Percentiles rank a stretch among this genome's conserved stretches.
Evolutionary conservation across 2,797 vertebrate species (phyloP).

Genomic region (Peromyscus attwateri): DNA sequence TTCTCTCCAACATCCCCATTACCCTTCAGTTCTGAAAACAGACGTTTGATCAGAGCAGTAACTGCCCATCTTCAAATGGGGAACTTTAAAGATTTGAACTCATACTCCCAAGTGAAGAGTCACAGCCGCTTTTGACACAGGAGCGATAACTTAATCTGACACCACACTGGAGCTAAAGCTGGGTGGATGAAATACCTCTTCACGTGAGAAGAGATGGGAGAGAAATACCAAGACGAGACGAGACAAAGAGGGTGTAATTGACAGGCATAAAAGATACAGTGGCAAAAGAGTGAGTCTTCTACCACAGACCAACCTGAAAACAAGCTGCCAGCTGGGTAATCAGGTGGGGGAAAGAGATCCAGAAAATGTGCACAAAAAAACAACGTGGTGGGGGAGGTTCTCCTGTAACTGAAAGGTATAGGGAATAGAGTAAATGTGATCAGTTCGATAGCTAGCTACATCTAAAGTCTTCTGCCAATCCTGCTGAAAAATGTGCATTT

Average conservation of each 20-base stretch:
- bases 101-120: constrained; percentile 3
- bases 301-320: neutral
- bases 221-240: neutral
- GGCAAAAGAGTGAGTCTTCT: neutral
- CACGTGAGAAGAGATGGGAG: neutral
- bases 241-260: neutral
- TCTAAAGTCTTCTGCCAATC: neutral
- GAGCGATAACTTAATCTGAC: neutral
- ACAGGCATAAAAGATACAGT: neutral
- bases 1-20: constrained; percentile 43
- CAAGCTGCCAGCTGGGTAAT: neutral
- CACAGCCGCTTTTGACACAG: neutral
- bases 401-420: neutral
- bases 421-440: neutral
- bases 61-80: neutral
- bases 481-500: neutral
- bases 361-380: neutral
- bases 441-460: neutral
- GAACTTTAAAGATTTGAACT: neutral
- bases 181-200: neutral
- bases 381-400: neutral
- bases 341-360: neutral
- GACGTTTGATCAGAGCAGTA: neutral
- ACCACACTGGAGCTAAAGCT: neutral
- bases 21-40: constrained; percentile 29